Conservation (phyloP, 2,113 vertebrate genomes). For the Labeo catla region DNA sequence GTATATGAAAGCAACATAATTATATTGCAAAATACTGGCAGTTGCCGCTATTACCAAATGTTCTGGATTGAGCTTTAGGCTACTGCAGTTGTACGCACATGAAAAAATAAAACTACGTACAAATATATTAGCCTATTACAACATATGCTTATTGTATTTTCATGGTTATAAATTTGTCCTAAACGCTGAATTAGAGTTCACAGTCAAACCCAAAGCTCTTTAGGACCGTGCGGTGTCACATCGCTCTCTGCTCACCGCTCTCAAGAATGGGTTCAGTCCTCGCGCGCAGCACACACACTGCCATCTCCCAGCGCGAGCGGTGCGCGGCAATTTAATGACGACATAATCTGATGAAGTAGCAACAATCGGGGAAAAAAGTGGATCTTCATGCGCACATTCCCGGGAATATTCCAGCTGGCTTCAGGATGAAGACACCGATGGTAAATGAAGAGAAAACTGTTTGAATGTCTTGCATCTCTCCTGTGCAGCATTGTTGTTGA, state of each 20-base stretch:
- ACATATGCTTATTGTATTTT: neutral
- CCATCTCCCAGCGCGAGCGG: constrained; percentile 69
- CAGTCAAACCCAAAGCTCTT: constrained; percentile 55
- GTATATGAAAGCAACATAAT: too few relatives aligned
- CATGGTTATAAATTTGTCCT: neutral
- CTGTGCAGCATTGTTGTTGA: constrained; percentile 41
- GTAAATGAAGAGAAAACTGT: constrained; percentile 72
- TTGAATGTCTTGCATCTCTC: constrained; percentile 26
- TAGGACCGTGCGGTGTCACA: constrained; percentile 73
- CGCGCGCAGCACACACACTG: constrained; percentile 6
- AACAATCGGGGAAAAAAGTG: constrained; percentile 78
- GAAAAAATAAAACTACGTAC: neutral
- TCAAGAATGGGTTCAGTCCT: constrained; percentile 76
- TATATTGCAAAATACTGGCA: neutral
- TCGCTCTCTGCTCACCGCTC: constrained; percentile 74
- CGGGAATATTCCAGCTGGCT: constrained; percentile 73
- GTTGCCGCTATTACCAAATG: neutral
- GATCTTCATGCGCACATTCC: constrained; percentile 72
- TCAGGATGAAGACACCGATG: constrained; percentile 93
- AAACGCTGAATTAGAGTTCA: neutral
- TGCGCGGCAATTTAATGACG: constrained; percentile 21
- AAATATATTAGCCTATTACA: neutral
- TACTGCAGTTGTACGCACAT: neutral
- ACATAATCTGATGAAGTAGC: constrained; percentile 51
- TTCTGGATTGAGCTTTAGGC: neutral